Conservation (phyloP, 2,113 vertebrate genomes). For the Tonatia bakeri region DNA sequence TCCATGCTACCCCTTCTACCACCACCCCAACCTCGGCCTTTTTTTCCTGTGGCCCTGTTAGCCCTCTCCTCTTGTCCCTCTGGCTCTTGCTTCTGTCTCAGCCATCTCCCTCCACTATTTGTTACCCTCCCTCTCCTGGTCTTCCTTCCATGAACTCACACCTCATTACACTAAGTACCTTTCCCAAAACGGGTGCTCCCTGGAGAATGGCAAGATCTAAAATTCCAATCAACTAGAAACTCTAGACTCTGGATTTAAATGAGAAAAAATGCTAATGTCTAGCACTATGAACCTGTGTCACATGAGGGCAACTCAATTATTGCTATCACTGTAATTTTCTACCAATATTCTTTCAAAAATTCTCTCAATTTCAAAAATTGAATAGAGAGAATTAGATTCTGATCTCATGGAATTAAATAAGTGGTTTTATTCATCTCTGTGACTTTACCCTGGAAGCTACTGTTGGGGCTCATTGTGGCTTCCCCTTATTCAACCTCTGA, state of each 20-base stretch:
- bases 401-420: neutral
- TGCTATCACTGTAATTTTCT: neutral
- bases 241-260: neutral
- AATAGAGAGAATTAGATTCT: neutral
- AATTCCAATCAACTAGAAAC: neutral
- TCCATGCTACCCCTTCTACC: neutral
- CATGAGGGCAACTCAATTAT: neutral
- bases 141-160: neutral
- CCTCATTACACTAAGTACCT: neutral
- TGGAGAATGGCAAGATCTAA: neutral
- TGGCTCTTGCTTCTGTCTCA: neutral
- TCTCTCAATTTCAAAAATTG: neutral
- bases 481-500: neutral
- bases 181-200: neutral
- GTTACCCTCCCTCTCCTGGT: neutral
- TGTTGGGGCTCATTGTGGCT: neutral
- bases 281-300: neutral
- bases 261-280: neutral
- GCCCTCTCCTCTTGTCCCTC: accelerated
- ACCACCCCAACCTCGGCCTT: neutral
- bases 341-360: neutral
- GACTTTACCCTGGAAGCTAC: neutral
- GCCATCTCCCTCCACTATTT: neutral
- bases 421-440: neutral
- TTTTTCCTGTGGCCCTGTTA: too few relatives aligned